Evolutionary conservation across 2,113 vertebrate species (phyloP).

Genomic region (Syngnathoides biaculeatus): DNA sequence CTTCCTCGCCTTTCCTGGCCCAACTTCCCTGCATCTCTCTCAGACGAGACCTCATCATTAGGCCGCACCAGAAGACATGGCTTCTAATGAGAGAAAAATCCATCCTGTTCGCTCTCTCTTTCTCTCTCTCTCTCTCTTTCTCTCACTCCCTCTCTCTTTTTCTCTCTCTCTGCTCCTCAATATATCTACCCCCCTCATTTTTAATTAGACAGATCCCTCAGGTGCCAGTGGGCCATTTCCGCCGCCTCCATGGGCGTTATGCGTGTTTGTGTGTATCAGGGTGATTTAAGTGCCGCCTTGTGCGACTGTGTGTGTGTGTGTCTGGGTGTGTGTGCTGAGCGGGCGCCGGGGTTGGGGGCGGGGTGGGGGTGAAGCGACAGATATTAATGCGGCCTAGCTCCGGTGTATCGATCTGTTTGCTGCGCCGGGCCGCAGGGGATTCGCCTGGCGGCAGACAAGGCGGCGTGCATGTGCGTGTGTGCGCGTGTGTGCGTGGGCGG

Average conservation of each 20-base stretch:
- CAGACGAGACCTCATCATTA: conserved; percentile 69
- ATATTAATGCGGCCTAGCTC: conserved; percentile 79
- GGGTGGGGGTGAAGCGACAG: conserved; percentile 70
- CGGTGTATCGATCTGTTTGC: conserved; percentile 81
- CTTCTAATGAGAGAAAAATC: conserved; percentile 79
- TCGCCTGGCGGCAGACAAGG: conserved; percentile 71
- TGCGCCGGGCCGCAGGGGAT: conserved; percentile 73
- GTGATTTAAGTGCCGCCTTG: conserved; percentile 61
- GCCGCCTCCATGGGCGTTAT: conserved; percentile 70
- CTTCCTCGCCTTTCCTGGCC: conserved; percentile 22
- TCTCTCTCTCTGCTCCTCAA: conserved; percentile 3
- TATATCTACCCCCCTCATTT: conserved; percentile 56
- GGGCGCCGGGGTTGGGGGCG: conserved; percentile 60
- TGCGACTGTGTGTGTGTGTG: conserved; percentile 36
- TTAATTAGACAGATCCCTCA: conserved; percentile 77
- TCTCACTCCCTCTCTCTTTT: conserved; percentile 18
- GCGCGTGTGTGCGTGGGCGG: conserved; percentile 22
- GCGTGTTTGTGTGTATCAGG: conserved; percentile 60
- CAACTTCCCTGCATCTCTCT: conserved; percentile 18
- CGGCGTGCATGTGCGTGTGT: conserved; percentile 47
- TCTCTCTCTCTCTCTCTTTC: conserved; percentile 56
- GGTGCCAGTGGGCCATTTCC: conserved; percentile 76
- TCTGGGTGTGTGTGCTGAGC: conserved; percentile 39
- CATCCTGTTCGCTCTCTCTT: conserved; percentile 60
- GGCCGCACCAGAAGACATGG: conserved; percentile 73